Evolutionary conservation across 2,888 invertebrate genomes (phyloP).

Genomic region (Rhamnusium bicolor): DNA sequence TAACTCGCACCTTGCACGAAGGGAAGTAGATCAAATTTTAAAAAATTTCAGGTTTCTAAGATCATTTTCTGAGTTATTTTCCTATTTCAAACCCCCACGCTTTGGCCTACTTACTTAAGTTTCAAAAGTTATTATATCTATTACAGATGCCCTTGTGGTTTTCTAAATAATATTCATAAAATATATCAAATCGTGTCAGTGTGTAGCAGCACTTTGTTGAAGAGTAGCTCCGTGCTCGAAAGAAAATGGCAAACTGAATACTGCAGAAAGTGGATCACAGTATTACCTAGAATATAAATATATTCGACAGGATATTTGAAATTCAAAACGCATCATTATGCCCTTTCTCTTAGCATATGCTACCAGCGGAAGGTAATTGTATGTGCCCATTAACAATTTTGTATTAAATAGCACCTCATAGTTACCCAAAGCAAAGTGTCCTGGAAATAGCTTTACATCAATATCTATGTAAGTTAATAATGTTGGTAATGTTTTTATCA

Average conservation of each 20-base stretch:
- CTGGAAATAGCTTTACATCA: constrained; percentile 19
- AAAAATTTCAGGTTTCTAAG: too few species aligned
- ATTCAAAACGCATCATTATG: constrained; percentile 57
- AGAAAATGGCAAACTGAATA: constrained; percentile 26
- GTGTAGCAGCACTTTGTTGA: background rate
- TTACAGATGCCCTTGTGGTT: too few species aligned
- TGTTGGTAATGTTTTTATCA: too few species aligned
- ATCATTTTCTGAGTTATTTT: too few species aligned
- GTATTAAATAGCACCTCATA: constrained; percentile 25
- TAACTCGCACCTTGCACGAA: too few species aligned
- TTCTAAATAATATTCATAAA: background rate
- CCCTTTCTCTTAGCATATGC: constrained; percentile 45
- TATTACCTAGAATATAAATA: constrained; percentile 44
- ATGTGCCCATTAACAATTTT: constrained; percentile 26
- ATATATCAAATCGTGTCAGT: background rate
- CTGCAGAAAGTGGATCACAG: background rate
- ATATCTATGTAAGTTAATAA: constrained; percentile 1
- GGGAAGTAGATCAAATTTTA: too few species aligned
- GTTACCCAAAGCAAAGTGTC: constrained; percentile 18
- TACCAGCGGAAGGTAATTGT: background rate
- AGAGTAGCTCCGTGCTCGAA: constrained; percentile 25
- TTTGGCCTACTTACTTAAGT: too few species aligned
- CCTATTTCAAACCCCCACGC: too few species aligned
- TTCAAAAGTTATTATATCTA: too few species aligned
- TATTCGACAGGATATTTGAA: constrained; percentile 53